These are phyloP conservation scores for Pipistrellus nathusii DNA, from an alignment of 2,797 vertebrate species.

Conservation along the genomic window DNA sequence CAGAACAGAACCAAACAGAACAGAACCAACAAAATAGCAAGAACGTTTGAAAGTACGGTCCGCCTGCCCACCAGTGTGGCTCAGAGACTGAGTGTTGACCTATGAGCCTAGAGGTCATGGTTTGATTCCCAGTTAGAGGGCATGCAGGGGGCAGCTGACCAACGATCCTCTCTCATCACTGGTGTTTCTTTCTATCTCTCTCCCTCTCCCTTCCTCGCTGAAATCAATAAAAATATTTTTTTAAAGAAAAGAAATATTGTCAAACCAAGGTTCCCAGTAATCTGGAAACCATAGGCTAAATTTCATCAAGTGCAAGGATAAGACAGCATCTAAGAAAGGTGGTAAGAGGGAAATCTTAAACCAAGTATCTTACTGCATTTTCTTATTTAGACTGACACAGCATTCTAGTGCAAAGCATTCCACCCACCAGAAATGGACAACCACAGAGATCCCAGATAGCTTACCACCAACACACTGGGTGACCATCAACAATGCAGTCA, in stretches of 20 bases:
- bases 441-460: background rate
- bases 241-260: background rate
- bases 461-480: background rate
- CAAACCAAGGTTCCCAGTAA: background rate
- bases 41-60: background rate
- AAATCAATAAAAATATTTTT: too few relatives aligned
- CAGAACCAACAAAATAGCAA: background rate
- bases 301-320: background rate
- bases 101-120: too few relatives aligned
- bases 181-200: too few relatives aligned
- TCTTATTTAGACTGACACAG: background rate
- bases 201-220: too few relatives aligned
- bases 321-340: background rate
- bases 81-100: too few relatives aligned
- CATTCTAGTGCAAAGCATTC: slow-evolving; percentile 4
- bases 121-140: too few relatives aligned
- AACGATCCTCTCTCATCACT: too few relatives aligned
- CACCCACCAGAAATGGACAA: background rate
- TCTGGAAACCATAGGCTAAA: background rate
- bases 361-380: background rate
- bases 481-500: background rate
- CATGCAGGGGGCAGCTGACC: too few relatives aligned
- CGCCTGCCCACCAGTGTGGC: too few relatives aligned
- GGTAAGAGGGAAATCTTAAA: background rate
- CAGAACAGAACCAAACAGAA: background rate